These are phyloP conservation scores for Palloptera scutellata DNA, from an alignment of 2,888 invertebrate genomes.

Conservation along the genomic window DNA sequence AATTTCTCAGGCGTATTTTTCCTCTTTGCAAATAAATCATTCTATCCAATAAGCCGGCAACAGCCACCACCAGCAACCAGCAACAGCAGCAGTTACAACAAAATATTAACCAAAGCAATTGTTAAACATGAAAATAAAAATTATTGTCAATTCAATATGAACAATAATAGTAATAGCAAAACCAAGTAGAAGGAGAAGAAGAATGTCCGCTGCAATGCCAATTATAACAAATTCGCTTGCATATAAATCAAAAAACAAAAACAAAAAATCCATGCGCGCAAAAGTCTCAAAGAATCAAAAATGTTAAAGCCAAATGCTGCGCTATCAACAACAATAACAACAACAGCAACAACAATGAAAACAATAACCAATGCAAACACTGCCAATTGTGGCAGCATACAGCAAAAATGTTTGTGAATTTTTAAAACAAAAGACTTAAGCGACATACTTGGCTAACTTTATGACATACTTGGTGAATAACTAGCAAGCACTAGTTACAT, in stretches of 20 bases:
- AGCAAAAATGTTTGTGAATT: not conserved
- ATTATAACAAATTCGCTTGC: conserved; percentile 37
- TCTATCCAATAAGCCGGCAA: conserved; percentile 1
- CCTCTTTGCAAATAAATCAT: conserved; percentile 19
- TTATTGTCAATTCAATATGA: not conserved
- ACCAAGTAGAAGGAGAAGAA: conserved; percentile 16
- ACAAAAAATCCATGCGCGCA: conserved; percentile 9
- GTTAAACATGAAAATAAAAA: conserved; percentile 27
- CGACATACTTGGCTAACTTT: conserved; percentile 28
- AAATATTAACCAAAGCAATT: conserved; percentile 7
- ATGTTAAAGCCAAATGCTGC: not conserved
- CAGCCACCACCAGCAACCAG: conserved; percentile 7
- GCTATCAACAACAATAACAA: not conserved
- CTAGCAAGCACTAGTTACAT: conserved; percentile 19
- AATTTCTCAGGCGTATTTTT: not conserved
- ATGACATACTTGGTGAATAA: conserved; percentile 7
- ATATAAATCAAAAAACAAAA: conserved; percentile 38
- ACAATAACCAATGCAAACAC: not conserved
- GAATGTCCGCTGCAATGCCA: conserved; percentile 29
- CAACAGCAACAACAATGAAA: not conserved
- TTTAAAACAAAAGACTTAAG: conserved; percentile 37
- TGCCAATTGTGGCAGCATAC: not conserved
- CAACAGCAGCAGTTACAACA: conserved; percentile 9
- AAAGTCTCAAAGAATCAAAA: conserved; percentile 22
- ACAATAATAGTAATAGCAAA: not conserved